Base-by-base conservation (phyloP, 2,113 vertebrate species). In the Salminus brasiliensis region DNA sequence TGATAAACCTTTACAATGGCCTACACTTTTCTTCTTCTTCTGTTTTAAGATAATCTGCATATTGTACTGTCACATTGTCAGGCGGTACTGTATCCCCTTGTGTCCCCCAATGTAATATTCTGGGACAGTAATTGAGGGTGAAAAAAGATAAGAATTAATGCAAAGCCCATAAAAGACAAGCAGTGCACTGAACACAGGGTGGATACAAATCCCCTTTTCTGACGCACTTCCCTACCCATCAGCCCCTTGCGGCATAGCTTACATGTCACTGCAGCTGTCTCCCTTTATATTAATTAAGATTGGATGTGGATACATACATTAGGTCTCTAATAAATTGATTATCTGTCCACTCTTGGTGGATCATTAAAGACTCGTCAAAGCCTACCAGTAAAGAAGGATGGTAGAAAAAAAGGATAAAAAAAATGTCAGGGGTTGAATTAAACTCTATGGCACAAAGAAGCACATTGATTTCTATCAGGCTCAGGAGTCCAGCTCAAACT, bases 241-340 rank as follows among this genome's bases (percentile, higher is more conserved):
- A 30, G 59, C 34, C 74, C 67, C 66, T 47, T 73, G 74, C 49
- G 59, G 53, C 10, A 34, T 27, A 77, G 34, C n/a, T 74, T 60
- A 25, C 32, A 81, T 59, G 36, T 83, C 81, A 83, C 65, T 62
- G 80, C 65, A 60, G 85, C 72, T 72, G 76, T 73, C 74, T 87
- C 84, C 70, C 68, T 67, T 76, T 74, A 78, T 85, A 88, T 91
- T 92, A 89, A 91, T 92, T 92, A 91, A 89, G 87, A 90, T 88
- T 87, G 89, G 84, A 86, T 88, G 83, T 82, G 83, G 91, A 92
- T 90, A 91, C 91, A 91, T 92, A 90, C 89, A 92, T 93, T 92
- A 93, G 84, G 79, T 81, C 87, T 85, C 85, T 87, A 88, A 90
- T 88, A 89, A 90, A 93, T 92, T 80, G 91, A 93, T 92, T 88